phyloP scores from a whole-genome alignment of 1,140 invertebrate genomes.

The Whitmania pigra region DNA sequence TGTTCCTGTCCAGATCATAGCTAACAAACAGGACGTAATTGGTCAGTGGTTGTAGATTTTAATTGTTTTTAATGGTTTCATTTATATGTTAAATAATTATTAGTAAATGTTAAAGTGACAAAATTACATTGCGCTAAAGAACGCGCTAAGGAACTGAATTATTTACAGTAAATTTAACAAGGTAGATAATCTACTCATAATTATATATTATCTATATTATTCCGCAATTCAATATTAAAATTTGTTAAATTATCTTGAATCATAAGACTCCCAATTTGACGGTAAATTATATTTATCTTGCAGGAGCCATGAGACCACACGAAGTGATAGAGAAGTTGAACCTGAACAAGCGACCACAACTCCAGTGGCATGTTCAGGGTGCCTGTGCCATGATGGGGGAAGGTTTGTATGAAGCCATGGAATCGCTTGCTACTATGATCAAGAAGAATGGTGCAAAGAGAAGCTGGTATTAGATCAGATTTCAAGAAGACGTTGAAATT shows the following conservation, averaged over 20 bases:
- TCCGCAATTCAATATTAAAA: not conserved
- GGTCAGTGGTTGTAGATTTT: conserved; percentile 1
- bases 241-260: not conserved
- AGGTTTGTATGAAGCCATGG: conserved; percentile 35
- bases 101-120: no score
- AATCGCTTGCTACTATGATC: conserved; percentile 30
- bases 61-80: no score
- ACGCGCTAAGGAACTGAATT: no score
- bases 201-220: no score
- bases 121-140: no score
- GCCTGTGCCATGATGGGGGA: conserved; percentile 33
- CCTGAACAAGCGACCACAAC: conserved; percentile 27
- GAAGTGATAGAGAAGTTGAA: conserved; percentile 30
- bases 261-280: not conserved
- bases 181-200: no score
- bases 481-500: no score
- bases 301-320: conserved; percentile 28
- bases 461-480: no score
- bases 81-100: no score
- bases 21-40: conserved; percentile 38
- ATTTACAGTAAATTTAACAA: no score
- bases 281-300: conserved; percentile 10
- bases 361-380: conserved; percentile 34
- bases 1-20: conserved; percentile 38
- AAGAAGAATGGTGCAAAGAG: conserved; percentile 28